Base-by-base conservation (phyloP, 2,113 vertebrate genomes). In the Thomomys bottae region DNA sequence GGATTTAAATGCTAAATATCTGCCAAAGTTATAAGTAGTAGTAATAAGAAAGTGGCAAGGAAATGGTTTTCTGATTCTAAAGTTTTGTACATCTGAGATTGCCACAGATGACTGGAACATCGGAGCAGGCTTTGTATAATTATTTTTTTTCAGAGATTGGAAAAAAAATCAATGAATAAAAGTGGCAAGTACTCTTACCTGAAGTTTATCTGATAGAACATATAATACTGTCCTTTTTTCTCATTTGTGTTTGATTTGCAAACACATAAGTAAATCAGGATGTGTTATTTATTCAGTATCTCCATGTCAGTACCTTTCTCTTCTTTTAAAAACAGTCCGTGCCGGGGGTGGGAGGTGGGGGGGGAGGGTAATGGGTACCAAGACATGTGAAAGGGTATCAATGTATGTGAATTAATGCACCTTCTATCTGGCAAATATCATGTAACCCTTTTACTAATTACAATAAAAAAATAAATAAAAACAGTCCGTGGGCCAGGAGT, bases 191-290 rank as follows among this genome's bases (percentile, higher is more conserved):
- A n/a, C 6, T 32, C 23, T 54, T 89, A 14, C 81, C 84, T 75
- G 40, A 90, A 30, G 21, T 18, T 88, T 75, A 68, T 78, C 49
- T 54, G 49, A 28, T 38, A 88, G 75, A 83, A 85, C 38, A 23
- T 14, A 45, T 40, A 63, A 4, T 68, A 75, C 36, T 38, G 42
- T 89, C 21, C 63, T 72, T 87, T 91, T 93, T 82, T 81, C 54
- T 90, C 59, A 59, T 57, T 73, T 49, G 34, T 32, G 34, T 91
- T 90, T 94, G 36, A 75, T 84, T 92, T 90, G 36, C 71, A 92
- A 90, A 92, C 67, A 81, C 75, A 67, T 70, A 57, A 93, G 32
- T 63, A 63, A 81, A 89, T 79, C 67, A 80, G 61, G 78, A 72
- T 88, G 30, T 82, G 14, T 68, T 87, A 40, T 72, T 94, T 92